Conservation (phyloP, 1,140 invertebrate species). For the Diplogasteroides magnus region DNA sequence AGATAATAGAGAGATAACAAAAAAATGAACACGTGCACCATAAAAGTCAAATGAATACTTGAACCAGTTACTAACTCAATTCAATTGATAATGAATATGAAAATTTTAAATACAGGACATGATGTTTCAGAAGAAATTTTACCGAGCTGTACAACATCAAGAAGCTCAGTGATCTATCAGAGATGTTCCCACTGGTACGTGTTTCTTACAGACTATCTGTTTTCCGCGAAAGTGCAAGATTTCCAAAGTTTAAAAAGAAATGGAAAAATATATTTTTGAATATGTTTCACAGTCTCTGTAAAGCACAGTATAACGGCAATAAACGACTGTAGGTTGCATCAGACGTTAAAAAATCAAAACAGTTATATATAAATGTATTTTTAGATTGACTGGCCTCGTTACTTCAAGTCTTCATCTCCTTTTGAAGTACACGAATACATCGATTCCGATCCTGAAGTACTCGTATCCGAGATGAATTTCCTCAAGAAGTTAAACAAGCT, state of each 20-base stretch:
- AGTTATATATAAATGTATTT: constrained; percentile 7
- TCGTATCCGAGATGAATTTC: constrained; percentile 29
- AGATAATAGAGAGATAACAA: neutral
- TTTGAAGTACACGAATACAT: constrained; percentile 30
- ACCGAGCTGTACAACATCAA: constrained; percentile 18
- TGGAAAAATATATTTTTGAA: too few species aligned
- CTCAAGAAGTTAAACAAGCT: constrained; percentile 7
- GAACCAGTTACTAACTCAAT: too few species aligned
- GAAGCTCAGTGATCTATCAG: constrained; percentile 14
- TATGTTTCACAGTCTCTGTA: too few species aligned
- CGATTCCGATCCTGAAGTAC: constrained; percentile 30
- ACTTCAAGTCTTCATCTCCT: constrained; percentile 28
- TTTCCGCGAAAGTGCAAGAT: too few species aligned
- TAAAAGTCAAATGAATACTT: neutral
- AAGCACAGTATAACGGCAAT: too few species aligned
- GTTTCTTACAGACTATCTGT: neutral
- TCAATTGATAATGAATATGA: too few species aligned
- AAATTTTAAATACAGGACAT: too few species aligned
- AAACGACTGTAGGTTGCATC: too few species aligned
- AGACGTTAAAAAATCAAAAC: too few species aligned
- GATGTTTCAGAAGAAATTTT: too few species aligned
- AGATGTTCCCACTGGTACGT: constrained; percentile 14
- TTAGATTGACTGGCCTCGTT: constrained; percentile 38
- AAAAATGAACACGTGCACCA: neutral
- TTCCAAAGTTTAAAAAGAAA: too few species aligned